Conservation (phyloP, 2,888 invertebrate species). For the Callinectes sapidus region DNA sequence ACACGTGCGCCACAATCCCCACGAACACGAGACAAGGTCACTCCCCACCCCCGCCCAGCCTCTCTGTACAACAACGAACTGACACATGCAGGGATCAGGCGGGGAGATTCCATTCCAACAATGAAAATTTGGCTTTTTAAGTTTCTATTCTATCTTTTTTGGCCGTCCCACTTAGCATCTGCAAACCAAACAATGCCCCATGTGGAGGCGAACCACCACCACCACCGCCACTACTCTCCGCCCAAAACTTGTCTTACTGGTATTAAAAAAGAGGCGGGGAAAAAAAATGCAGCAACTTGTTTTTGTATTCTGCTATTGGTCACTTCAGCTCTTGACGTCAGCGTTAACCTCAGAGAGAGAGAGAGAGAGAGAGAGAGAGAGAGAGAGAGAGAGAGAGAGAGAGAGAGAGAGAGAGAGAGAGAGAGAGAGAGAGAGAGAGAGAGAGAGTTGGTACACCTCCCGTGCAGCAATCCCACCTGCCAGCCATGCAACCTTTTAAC, state of each 20-base stretch:
- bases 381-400: conserved; percentile 15
- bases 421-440: conserved; percentile 27
- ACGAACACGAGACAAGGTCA: background rate
- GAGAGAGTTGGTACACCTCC: background rate
- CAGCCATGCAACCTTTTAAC: background rate
- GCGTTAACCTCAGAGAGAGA: background rate
- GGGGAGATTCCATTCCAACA: background rate
- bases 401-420: conserved; percentile 24
- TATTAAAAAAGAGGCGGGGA: background rate
- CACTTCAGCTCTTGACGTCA: conserved; percentile 2
- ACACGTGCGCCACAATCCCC: background rate
- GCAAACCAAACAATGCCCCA: conserved; percentile 2
- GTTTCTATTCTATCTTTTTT: background rate
- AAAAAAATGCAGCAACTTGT: background rate
- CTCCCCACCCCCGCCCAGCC: background rate
- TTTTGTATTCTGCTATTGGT: background rate
- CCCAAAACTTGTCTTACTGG: background rate
- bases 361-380: conserved; percentile 35
- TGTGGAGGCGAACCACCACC: background rate
- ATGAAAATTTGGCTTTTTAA: background rate
- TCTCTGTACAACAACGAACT: background rate
- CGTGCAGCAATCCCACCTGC: background rate
- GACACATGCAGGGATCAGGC: background rate
- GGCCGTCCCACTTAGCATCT: background rate
- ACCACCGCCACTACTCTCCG: background rate